phyloP scores from a whole-genome alignment of 2,797 vertebrate species.

The Decapterus maruadsi region DNA sequence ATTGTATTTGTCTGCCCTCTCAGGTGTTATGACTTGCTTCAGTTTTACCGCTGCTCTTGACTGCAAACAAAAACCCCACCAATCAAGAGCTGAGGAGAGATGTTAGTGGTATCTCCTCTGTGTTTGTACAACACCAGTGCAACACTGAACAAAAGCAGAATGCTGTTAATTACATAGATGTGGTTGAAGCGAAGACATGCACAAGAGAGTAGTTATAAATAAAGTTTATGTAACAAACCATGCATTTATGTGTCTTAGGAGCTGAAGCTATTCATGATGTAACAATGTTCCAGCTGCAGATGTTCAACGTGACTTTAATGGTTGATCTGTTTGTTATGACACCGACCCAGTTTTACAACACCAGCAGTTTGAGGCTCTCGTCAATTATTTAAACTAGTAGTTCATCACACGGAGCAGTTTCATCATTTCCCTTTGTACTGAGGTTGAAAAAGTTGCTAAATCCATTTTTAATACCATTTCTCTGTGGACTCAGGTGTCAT shows the following conservation, averaged over 20 bases:
- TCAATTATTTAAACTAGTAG: not conserved
- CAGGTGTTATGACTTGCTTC: not conserved
- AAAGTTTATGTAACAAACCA: slow-evolving; percentile 18
- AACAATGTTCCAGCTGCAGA: slow-evolving; percentile 4
- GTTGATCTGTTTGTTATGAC: not conserved
- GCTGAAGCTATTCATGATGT: not conserved
- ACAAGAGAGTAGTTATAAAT: not conserved
- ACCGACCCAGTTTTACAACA: not conserved
- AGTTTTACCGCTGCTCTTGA: not conserved
- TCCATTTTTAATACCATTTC: not conserved
- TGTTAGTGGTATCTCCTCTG: not conserved
- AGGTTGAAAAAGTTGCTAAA: not conserved
- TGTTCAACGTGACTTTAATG: not conserved
- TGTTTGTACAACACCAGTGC: not conserved
- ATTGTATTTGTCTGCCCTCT: no score
- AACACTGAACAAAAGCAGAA: not conserved
- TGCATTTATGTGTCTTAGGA: slow-evolving; percentile 28
- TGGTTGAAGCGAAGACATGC: not conserved
- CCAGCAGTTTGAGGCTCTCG: not conserved
- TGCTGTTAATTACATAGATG: not conserved
- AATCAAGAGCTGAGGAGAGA: no score
- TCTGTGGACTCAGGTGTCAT: slow-evolving; percentile 87
- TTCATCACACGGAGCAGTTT: not conserved
- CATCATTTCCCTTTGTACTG: not conserved
- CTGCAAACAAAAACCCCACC: no score